These are phyloP conservation scores for Rhea americana DNA, from an alignment of 2,113 vertebrate genomes.

Conservation along the genomic window DNA sequence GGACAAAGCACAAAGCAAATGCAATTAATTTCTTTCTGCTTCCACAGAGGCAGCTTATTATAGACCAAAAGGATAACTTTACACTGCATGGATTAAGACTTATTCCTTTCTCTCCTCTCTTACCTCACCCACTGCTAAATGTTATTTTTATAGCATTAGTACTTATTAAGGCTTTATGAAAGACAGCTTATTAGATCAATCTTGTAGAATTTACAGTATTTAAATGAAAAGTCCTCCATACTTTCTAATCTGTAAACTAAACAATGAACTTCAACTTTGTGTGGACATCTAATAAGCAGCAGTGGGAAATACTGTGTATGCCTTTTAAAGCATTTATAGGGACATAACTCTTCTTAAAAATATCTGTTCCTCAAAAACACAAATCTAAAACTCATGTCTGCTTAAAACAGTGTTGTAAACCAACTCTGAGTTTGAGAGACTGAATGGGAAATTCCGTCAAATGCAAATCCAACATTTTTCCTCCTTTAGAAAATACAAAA, in stretches of 20 bases:
- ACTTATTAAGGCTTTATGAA: neutral
- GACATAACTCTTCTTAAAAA: neutral
- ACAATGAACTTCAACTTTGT: conserved; percentile 13
- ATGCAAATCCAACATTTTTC: neutral
- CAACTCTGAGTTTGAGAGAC: neutral
- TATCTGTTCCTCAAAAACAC: neutral
- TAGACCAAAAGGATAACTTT: neutral
- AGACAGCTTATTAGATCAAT: conserved; percentile 11
- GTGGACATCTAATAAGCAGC: neutral
- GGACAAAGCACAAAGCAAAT: neutral
- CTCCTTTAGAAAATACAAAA: neutral
- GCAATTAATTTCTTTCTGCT: neutral
- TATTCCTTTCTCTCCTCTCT: neutral
- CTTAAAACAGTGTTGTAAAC: neutral
- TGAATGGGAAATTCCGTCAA: neutral
- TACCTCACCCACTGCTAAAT: neutral
- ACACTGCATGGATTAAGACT: neutral
- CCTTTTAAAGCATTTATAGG: conserved; percentile 21
- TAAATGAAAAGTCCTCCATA: conserved; percentile 41
- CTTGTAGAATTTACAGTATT: conserved; percentile 46
- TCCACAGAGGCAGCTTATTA: neutral
- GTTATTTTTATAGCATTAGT: conserved; percentile 21
- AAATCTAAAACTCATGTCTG: neutral
- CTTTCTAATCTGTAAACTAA: conserved; percentile 39
- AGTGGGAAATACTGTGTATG: neutral